Base-by-base conservation (phyloP, 1,140 invertebrate species). In the Asbolus verrucosus region DNA sequence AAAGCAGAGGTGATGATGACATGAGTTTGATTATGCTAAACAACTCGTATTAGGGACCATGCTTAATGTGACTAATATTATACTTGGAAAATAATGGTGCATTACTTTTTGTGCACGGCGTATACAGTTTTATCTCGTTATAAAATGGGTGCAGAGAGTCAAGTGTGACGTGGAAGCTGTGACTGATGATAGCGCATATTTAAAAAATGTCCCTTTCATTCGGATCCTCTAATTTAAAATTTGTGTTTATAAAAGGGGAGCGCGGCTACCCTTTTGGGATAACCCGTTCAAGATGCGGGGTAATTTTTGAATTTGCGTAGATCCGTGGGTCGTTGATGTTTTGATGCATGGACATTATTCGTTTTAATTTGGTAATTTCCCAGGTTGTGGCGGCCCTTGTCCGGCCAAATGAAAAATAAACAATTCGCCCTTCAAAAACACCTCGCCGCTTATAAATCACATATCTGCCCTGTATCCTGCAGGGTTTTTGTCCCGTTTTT, bases 381-480 rank as follows among this genome's bases (percentile, higher is more conserved):
- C 19, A 36, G n/a, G 19, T 54, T 54, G 19, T 27, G 6, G 46
- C 21, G 1, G 14, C 13, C 46, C 24, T 36, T 36, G 33, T 36
- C 15, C 24, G 14, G 31, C 46, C 24, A 59, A 68, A 68, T 68
- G 66, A 60, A 68, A 68, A 68, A 68, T 61, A 50, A 61, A 61
- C 66, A 68, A 68, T 41, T 46, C 66, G 36, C 18, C 36, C 30
- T 24, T 54, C 54, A 36, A 68, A 68, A 68, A 68, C 66, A 68
- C 27, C 66, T 61, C 59, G 1, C 43, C 15, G 38, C 50, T 16
- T 50, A 67, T 67, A 67, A 50, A 67, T 67, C 43, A 65, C 18
- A 8, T 36, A 36, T 36, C 33, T 36, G 5, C 33, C 11, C 33
- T 36, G 33, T 36, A 36, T 18, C 43, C 13, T 41, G 27, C 15